Percentiles rank a stretch among this genome's conserved stretches.
Evolutionary conservation across 2,797 vertebrate genomes (phyloP).

Genomic region (Pachyuromys duprasi): DNA sequence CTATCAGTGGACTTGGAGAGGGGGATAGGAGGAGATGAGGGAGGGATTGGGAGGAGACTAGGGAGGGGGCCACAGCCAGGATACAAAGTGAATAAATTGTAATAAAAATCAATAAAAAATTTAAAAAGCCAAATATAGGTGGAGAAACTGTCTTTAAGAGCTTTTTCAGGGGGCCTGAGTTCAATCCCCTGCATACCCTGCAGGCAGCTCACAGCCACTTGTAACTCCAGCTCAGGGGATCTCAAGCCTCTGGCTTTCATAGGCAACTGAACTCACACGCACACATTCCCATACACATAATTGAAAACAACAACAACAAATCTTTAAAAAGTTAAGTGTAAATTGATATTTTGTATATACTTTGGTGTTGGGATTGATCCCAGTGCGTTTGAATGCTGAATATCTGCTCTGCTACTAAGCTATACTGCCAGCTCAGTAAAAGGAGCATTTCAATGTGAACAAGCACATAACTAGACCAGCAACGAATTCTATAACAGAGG

Average conservation of each 20-base stretch:
- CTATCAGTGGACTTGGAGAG: no score
- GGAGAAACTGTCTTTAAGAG: background rate
- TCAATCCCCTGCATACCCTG: background rate
- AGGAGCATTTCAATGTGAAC: background rate
- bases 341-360: background rate
- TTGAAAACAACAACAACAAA: background rate
- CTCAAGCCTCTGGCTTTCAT: no score
- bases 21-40: no score
- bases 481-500: slow-evolving; percentile 12
- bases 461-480: background rate
- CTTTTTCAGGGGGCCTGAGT: background rate
- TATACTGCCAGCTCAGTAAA: background rate
- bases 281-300: background rate
- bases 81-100: no score
- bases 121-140: slow-evolving; percentile 26
- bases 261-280: background rate
- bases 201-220: background rate
- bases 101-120: background rate
- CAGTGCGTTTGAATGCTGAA: background rate
- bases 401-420: background rate
- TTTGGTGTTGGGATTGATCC: background rate
- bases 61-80: no score
- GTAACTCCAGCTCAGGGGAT: background rate
- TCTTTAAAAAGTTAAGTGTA: background rate
- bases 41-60: no score